Base-by-base conservation (phyloP, 2,797 vertebrate species). In the Peromyscus aztecus region DNA sequence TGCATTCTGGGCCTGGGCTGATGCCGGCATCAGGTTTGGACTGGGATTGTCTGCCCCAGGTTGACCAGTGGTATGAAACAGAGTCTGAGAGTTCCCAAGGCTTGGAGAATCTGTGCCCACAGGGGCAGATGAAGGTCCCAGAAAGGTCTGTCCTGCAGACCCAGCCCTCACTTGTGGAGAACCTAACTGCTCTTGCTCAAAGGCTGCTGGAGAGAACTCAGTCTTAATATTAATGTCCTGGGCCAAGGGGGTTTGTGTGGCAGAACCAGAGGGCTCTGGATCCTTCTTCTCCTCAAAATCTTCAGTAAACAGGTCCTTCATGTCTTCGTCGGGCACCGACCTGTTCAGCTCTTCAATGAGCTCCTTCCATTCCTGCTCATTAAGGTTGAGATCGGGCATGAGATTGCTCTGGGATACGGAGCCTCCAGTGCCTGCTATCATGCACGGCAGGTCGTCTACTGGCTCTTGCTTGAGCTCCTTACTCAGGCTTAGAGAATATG, bases 381-480 rank as follows among this genome's bases (percentile, higher is more conserved):
- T 99, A 46, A 99, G 99, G 98, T 99, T 99, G 87, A 99, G 99
- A 98, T 99, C 99, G 0, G 99, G 99, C 98, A 99, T 99, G 97
- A 99, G 98, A 98, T 99, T 99, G 98, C 99, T 99, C 97, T 98
- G 99, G 73, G 99, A 98, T 13, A 99, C 98, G 71, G 98, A 99
- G 10, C 99, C 99, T 1, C 99, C 99, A 0, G 99, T 91, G 1
- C 99, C 99, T 3, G 99, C 97, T 27, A 99, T 98, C 99, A 99
- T 99, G 98, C 99, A 99, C 7, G 99, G 99, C 88, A 99, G 98
- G 97, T 99, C 99, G 29, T 99, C 99, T 8, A 99, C 98, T 0
- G 99, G 99, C 98, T 99, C 99, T 98, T 99, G 99, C 98, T 99
- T 99, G 98, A 99, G 98, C 97, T 99, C 99, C 95, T 99, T 99